Evolutionary conservation across 2,113 vertebrate species (phyloP).

Genomic region (Verasper variegatus): DNA sequence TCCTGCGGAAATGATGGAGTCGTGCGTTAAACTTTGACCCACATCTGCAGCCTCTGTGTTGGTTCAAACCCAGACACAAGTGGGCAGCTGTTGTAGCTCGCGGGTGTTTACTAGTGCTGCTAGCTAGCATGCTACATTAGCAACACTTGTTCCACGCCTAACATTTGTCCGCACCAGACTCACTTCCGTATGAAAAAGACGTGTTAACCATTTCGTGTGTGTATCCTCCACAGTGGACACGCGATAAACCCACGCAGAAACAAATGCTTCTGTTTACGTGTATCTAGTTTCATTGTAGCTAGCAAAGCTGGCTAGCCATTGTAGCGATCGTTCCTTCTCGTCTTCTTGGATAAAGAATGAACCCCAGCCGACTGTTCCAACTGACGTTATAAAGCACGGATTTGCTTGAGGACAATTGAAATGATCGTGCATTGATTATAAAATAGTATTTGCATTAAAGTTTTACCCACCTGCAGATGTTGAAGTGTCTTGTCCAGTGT

Average conservation of each 20-base stretch:
- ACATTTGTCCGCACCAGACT: not conserved
- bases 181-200: not conserved
- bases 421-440: not conserved
- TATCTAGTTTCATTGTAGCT: not conserved
- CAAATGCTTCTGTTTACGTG: not conserved
- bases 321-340: not conserved
- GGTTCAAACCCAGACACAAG: not conserved
- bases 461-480: slow-evolving; percentile 13
- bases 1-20: slow-evolving; percentile 1
- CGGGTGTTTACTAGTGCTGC: slow-evolving; percentile 3
- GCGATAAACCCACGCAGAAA: not conserved
- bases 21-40: not conserved
- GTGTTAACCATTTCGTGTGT: accelerated
- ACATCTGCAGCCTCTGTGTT: not conserved
- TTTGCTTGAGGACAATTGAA: accelerated
- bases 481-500: not conserved
- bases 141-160: not conserved
- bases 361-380: not conserved
- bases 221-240: not conserved
- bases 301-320: slow-evolving; percentile 20
- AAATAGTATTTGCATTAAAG: not conserved
- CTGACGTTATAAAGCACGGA: accelerated
- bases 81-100: not conserved
- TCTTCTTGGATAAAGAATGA: not conserved
- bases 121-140: slow-evolving; percentile 21